Conservation (phyloP, 2,888 invertebrate genomes). For the Melipona bicolor region DNA sequence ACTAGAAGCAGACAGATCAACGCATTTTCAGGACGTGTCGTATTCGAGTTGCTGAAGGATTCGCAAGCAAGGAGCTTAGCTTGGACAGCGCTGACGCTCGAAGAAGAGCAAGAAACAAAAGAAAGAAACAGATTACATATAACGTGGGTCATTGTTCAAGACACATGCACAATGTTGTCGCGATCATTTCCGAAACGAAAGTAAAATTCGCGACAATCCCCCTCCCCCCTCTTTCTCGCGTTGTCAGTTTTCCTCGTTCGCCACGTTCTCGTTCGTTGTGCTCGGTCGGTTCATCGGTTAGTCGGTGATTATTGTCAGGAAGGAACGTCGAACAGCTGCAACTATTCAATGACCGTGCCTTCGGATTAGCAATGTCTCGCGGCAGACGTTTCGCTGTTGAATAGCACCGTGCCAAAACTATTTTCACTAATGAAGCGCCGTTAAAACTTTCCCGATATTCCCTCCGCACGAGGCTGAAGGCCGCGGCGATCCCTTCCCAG, state of each 20-base stretch:
- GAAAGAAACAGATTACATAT: too few species aligned
- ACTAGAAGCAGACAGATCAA: slow-evolving; percentile 33
- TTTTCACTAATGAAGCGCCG: slow-evolving; percentile 78
- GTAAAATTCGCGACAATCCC: too few species aligned
- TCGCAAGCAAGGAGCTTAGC: neutral
- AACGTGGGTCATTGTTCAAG: too few species aligned
- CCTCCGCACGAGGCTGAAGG: neutral
- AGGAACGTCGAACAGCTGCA: slow-evolving; percentile 47
- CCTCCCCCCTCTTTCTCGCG: too few species aligned
- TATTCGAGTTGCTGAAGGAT: neutral
- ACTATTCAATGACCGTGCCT: slow-evolving; percentile 56
- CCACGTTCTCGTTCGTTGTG: slow-evolving; percentile 8
- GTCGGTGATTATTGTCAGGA: slow-evolving; percentile 60
- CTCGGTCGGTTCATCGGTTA: slow-evolving; percentile 20
- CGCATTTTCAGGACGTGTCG: slow-evolving; percentile 2
- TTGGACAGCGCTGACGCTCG: neutral
- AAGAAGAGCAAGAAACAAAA: too few species aligned
- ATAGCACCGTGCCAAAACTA: slow-evolving; percentile 70
- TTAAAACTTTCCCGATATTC: slow-evolving; percentile 80
- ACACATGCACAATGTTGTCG: too few species aligned
- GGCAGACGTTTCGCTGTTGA: slow-evolving; percentile 27
- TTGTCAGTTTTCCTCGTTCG: slow-evolving; percentile 32
- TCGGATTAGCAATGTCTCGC: slow-evolving; percentile 52
- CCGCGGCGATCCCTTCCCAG: slow-evolving; percentile 56
- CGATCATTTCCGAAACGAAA: too few species aligned